A percentile compares a stretch with the other conserved stretches of the same genome.
phyloP scores from a whole-genome alignment of 2,113 vertebrate species.

The Ictalurus punctatus region DNA sequence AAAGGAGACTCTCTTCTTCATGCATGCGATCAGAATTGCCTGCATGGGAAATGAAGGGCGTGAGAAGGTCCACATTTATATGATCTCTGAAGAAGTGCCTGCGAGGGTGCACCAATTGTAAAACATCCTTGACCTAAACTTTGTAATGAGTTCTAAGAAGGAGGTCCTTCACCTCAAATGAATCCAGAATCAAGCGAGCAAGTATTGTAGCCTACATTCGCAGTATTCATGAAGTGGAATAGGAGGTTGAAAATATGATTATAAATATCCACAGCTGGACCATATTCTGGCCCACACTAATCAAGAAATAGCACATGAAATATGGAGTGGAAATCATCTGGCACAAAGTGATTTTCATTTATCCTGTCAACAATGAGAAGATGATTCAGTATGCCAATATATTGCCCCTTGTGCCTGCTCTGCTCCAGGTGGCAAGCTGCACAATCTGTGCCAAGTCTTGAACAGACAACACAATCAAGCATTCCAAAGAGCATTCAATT shows the following conservation, averaged over 20 bases:
- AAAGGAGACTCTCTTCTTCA: slow-evolving; percentile 52
- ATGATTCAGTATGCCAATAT: slow-evolving; percentile 26
- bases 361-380: slow-evolving; percentile 43
- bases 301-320: slow-evolving; percentile 49
- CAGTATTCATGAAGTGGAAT: slow-evolving; percentile 8
- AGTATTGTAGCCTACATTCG: neutral
- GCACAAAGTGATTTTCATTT: slow-evolving; percentile 26
- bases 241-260: slow-evolving; percentile 23
- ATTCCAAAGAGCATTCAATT: slow-evolving; percentile 58
- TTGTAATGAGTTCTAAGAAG: slow-evolving; percentile 43
- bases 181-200: slow-evolving; percentile 2
- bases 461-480: slow-evolving; percentile 47
- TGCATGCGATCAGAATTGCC: slow-evolving; percentile 42
- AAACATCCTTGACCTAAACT: slow-evolving; percentile 35
- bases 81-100: neutral
- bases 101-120: slow-evolving; percentile 10
- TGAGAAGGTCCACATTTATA: slow-evolving; percentile 13
- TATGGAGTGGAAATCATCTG: slow-evolving; percentile 33
- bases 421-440: slow-evolving; percentile 29
- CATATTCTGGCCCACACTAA: slow-evolving; percentile 16
- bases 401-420: slow-evolving; percentile 10
- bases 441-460: slow-evolving; percentile 3
- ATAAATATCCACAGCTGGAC: slow-evolving; percentile 45
- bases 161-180: slow-evolving; percentile 35
- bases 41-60: neutral